Conservation (phyloP, 2,113 vertebrate genomes). For the Chunga burmeisteri region DNA sequence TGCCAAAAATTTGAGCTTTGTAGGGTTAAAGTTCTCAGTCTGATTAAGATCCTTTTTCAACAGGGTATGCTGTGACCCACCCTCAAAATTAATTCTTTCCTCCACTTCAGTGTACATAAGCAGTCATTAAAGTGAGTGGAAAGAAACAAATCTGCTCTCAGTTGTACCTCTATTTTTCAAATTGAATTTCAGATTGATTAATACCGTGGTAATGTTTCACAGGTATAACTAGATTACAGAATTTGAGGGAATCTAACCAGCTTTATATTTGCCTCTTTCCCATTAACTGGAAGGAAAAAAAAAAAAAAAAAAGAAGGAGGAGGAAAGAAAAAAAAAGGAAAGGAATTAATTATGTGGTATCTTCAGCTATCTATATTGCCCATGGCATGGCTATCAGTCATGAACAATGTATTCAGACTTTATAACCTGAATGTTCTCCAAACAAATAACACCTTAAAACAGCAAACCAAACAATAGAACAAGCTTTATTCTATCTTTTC, state of each 20-base stretch:
- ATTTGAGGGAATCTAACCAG: background rate
- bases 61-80: background rate
- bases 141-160: background rate
- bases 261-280: background rate
- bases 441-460: conserved; percentile 32
- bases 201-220: background rate
- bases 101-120: background rate
- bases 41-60: background rate
- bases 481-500: conserved; percentile 39
- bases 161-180: background rate
- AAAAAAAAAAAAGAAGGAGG: too few relatives aligned
- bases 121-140: background rate
- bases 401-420: conserved; percentile 4
- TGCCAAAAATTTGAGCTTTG: background rate
- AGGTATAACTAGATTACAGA: background rate
- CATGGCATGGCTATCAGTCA: background rate
- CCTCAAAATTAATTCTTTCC: background rate
- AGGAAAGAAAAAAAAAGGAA: background rate
- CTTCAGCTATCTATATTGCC: background rate
- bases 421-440: background rate
- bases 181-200: background rate
- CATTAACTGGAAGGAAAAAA: background rate
- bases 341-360: background rate
- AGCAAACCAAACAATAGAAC: background rate
- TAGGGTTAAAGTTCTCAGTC: background rate